Evolutionary conservation across 92 coral and sea anemone genomes (phyloP).

Genomic region (Epizoanthus ramosus): DNA sequence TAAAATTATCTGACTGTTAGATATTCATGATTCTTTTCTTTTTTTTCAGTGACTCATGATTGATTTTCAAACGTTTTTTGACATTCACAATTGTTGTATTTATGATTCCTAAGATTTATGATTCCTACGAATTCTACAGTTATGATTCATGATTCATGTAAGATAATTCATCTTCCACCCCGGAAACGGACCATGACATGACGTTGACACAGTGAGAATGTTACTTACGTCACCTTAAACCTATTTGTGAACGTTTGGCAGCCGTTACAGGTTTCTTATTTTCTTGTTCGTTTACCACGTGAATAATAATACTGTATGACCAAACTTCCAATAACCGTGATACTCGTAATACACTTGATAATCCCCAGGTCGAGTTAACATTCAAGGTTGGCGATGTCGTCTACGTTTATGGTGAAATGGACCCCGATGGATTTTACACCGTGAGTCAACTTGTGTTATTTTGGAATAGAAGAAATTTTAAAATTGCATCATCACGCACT

Average conservation of each 20-base stretch:
- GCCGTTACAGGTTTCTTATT: not conserved
- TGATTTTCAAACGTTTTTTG: too few relatives aligned
- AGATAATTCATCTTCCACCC: too few relatives aligned
- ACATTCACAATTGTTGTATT: too few relatives aligned
- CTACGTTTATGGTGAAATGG: slow-evolving; percentile 90
- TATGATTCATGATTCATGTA: too few relatives aligned
- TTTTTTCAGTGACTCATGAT: too few relatives aligned
- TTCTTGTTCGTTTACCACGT: not conserved
- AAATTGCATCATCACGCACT: too few relatives aligned
- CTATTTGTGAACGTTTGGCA: not conserved
- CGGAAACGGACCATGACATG: too few relatives aligned
- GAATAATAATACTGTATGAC: not conserved
- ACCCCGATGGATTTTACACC: slow-evolving; percentile 94
- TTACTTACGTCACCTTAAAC: not conserved
- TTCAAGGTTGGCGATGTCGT: slow-evolving; percentile 88
- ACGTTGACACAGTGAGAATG: too few relatives aligned
- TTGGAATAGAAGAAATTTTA: not conserved
- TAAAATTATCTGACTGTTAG: too few relatives aligned
- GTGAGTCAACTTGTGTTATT: slow-evolving; percentile 41
- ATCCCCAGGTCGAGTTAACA: slow-evolving; percentile 79
- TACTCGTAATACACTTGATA: not conserved
- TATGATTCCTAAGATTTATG: too few relatives aligned
- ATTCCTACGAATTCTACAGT: too few relatives aligned
- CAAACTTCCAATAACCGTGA: not conserved
- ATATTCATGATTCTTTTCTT: too few relatives aligned